Evolutionary conservation across 2,113 vertebrate genomes (phyloP).

Genomic region (Microcebus tavaratra): DNA sequence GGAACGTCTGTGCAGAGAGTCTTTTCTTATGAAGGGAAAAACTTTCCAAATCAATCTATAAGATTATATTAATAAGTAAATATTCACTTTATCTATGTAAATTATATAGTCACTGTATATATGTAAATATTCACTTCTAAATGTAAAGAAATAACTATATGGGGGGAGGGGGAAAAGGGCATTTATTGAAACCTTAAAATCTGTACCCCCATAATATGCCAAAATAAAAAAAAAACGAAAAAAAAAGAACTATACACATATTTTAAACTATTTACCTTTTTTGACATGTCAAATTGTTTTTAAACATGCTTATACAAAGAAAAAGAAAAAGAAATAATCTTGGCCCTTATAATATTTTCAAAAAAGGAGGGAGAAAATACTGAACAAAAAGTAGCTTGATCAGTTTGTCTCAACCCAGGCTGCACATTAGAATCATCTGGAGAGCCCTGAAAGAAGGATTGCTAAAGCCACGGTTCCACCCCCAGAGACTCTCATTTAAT

Average conservation of each 20-base stretch:
- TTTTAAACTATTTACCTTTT: not conserved
- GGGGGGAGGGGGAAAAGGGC: no score
- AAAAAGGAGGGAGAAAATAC: not conserved
- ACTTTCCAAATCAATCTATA: not conserved
- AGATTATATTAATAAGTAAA: not conserved
- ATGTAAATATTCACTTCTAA: not conserved
- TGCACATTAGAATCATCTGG: not conserved
- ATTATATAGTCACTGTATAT: no score
- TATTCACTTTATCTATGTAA: no score
- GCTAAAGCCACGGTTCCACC: not conserved
- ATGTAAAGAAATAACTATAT: not conserved
- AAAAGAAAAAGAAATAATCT: not conserved
- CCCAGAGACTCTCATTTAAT: not conserved
- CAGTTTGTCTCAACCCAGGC: not conserved
- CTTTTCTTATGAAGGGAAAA: not conserved
- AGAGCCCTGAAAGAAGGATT: not conserved
- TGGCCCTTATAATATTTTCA: not conserved
- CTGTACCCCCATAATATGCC: no score
- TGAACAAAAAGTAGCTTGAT: not conserved
- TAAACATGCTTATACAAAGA: not conserved
- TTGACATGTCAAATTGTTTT: not conserved
- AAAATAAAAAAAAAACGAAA: no score
- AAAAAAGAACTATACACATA: not conserved
- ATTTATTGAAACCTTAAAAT: no score
- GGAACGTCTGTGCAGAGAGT: not conserved